Conservation (phyloP, 2,797 vertebrate species). For the Rhabdophis nuchalis region DNA sequence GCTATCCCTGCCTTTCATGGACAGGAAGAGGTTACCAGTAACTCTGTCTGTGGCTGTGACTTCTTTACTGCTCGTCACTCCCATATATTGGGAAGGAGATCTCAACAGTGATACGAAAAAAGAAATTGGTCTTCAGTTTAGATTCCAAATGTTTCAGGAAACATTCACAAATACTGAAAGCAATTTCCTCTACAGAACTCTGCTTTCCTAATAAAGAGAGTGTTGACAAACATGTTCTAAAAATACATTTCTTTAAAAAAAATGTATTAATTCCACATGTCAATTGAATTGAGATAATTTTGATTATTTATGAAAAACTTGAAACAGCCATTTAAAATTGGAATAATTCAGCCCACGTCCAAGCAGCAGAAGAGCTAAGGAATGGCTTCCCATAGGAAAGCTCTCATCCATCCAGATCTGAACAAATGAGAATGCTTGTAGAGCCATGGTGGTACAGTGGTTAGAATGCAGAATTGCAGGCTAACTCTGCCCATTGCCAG, state of each 20-base stretch:
- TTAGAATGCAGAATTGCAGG: too few species aligned
- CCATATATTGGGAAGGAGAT: background rate
- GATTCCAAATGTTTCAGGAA: background rate
- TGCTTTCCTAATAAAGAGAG: background rate
- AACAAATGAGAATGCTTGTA: background rate
- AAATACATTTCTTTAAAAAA: background rate
- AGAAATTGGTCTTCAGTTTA: background rate
- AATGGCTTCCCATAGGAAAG: background rate
- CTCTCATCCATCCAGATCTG: background rate
- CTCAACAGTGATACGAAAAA: background rate
- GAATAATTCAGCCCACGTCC: background rate
- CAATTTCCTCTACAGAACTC: background rate
- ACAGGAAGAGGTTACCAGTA: background rate
- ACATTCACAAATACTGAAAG: background rate
- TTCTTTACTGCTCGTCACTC: background rate
- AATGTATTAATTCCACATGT: background rate
- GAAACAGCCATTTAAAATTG: background rate
- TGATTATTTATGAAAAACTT: background rate
- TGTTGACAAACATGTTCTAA: background rate
- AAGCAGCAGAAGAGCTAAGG: background rate
- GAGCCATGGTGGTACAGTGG: too few species aligned
- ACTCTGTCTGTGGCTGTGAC: background rate
- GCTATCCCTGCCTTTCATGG: background rate
- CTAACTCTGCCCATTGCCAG: too few species aligned
- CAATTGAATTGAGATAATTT: background rate